Evolutionary conservation across 2,888 invertebrate species (phyloP).

Genomic region (Argyresthia albistria): DNA sequence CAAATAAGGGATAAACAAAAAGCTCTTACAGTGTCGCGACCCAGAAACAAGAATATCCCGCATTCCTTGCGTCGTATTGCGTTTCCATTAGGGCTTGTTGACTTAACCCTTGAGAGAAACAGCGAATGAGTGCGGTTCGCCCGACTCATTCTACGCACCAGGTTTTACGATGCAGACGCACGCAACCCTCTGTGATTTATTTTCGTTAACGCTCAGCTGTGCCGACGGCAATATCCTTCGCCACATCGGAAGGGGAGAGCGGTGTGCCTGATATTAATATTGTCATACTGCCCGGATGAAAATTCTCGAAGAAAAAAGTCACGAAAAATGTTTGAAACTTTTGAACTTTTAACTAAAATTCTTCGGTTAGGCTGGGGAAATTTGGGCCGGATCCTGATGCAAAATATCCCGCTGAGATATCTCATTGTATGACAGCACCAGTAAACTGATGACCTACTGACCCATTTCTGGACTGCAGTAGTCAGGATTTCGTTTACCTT

Average conservation of each 20-base stretch:
- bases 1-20: slow-evolving; percentile 39
- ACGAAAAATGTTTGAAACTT: slow-evolving; percentile 14
- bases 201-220: slow-evolving; percentile 42
- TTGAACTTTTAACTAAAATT: slow-evolving; percentile 2
- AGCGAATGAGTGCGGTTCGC: slow-evolving; percentile 22
- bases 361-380: slow-evolving; percentile 17
- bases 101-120: slow-evolving; percentile 42
- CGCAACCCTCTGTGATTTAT: slow-evolving; percentile 37
- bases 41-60: slow-evolving; percentile 39
- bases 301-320: too few relatives aligned
- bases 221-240: slow-evolving; percentile 31
- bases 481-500: slow-evolving; percentile 43
- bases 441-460: slow-evolving; percentile 57
- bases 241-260: slow-evolving; percentile 22
- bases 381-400: slow-evolving; percentile 36
- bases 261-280: slow-evolving; percentile 36
- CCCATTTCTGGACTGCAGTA: slow-evolving; percentile 55
- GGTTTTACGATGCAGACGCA: slow-evolving; percentile 42
- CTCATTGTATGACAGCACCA: slow-evolving; percentile 58
- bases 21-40: slow-evolving; percentile 37
- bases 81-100: slow-evolving; percentile 57
- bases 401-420: slow-evolving; percentile 54
- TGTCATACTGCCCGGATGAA: slow-evolving; percentile 15
- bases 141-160: slow-evolving; percentile 25
- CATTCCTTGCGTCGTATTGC: slow-evolving; percentile 38